Conservation (phyloP, 2,888 invertebrate species). For the Euphydryas editha region DNA sequence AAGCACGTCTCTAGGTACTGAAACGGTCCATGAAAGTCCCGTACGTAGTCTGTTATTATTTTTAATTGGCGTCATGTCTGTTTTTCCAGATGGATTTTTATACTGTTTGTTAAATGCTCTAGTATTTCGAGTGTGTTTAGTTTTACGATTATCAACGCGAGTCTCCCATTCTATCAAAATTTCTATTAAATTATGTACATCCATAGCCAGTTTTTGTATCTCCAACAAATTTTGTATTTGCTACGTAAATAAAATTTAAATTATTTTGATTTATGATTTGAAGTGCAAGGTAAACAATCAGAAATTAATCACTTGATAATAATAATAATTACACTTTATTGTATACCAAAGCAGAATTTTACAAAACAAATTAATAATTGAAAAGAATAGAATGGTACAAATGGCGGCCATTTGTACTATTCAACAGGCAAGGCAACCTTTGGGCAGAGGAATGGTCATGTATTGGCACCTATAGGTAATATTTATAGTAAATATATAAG, state of each 20-base stretch:
- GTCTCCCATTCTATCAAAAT: conserved; percentile 34
- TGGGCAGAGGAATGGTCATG: no score
- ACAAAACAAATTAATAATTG: no score
- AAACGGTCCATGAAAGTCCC: neutral
- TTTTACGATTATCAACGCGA: neutral
- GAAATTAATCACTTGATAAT: neutral
- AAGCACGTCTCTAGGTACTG: neutral
- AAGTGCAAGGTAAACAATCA: no score
- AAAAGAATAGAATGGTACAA: no score
- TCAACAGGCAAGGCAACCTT: no score
- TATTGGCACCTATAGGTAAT: no score
- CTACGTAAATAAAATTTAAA: conserved; percentile 18
- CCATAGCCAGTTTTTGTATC: conserved; percentile 40
- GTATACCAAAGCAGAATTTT: no score
- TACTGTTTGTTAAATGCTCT: conserved; percentile 5
- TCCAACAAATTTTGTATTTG: conserved; percentile 35
- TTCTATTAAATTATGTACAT: conserved; percentile 40
- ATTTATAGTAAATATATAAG: no score
- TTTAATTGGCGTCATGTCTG: neutral
- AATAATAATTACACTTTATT: neutral
- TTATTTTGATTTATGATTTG: neutral
- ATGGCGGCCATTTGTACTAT: no score
- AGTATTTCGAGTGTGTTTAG: neutral
- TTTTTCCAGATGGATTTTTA: neutral
- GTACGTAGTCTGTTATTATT: neutral